A percentile compares a stretch with the other conserved stretches of the same genome.
These are phyloP conservation scores for Catostylus mosaicus DNA, from an alignment of 30 jellyfish, hydroid and myxozoan genomes.

Conservation along the genomic window DNA sequence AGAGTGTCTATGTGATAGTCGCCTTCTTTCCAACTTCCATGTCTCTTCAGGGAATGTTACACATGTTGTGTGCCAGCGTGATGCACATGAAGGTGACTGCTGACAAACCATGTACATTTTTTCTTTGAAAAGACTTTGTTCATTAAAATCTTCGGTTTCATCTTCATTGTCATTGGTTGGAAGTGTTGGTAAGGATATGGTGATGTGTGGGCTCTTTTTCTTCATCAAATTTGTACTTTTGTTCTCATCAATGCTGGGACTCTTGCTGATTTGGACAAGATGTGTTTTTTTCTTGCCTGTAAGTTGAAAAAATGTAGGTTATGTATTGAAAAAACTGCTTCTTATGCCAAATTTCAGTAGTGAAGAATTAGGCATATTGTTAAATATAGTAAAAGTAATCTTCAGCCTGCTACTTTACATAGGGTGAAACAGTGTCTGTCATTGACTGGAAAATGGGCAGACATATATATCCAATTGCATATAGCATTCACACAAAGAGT, in stretches of 20 bases:
- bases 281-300: too few species aligned
- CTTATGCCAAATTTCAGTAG: too few species aligned
- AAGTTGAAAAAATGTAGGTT: too few species aligned
- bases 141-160: conserved; percentile 14
- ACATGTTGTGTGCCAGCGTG: conserved; percentile 42
- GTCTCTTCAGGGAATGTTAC: conserved; percentile 50
- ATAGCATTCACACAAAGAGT: too few species aligned
- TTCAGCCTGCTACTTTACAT: too few species aligned
- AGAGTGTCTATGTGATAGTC: conserved; percentile 41
- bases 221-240: not conserved
- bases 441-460: too few species aligned
- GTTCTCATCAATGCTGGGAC: not conserved
- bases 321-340: too few species aligned
- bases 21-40: conserved; percentile 41
- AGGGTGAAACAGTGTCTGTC: too few species aligned
- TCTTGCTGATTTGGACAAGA: not conserved
- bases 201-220: conserved; percentile 31
- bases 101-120: conserved; percentile 36
- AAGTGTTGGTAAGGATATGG: conserved; percentile 17
- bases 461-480: too few species aligned
- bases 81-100: conserved; percentile 25
- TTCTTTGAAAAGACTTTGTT: conserved; percentile 11
- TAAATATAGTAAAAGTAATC: too few species aligned
- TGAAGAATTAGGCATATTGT: too few species aligned
- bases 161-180: not conserved